These are phyloP conservation scores for Reticulitermes speratus DNA, from an alignment of 1,140 invertebrate species.

Conservation along the genomic window DNA sequence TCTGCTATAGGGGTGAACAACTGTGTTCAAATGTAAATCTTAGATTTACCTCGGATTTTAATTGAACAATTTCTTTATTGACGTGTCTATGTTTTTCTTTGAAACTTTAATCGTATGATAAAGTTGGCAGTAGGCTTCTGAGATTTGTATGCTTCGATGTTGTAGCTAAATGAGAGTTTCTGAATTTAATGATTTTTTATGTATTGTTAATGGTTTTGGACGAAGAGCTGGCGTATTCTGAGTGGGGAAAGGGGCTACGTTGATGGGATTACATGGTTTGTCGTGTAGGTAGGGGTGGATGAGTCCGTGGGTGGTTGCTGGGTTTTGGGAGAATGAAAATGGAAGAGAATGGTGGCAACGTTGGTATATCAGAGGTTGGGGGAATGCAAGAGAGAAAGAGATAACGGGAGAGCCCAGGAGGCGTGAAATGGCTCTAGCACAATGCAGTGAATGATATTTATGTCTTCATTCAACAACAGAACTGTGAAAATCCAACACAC, in stretches of 20 bases:
- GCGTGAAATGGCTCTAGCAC: conserved; percentile 24
- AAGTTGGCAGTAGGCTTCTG: neutral
- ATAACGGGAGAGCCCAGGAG: conserved; percentile 22
- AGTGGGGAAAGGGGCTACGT: neutral
- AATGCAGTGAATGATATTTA: conserved; percentile 29
- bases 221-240: neutral
- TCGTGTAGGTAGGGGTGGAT: conserved; percentile 18
- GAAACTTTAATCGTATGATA: neutral
- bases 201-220: neutral
- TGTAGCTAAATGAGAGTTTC: neutral
- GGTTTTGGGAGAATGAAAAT: conserved; percentile 2
- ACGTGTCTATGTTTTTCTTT: neutral
- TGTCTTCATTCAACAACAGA: conserved; percentile 28
- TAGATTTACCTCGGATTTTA: neutral
- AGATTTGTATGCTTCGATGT: neutral
- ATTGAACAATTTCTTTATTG: neutral
- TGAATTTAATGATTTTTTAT: neutral
- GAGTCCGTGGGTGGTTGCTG: neutral
- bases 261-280: conserved; percentile 29
- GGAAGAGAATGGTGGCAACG: neutral
- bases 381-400: conserved; percentile 13
- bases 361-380: conserved; percentile 7
- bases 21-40: too few species aligned
- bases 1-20: too few species aligned
- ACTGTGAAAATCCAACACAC: conserved; percentile 15